Evolutionary conservation across 2,888 invertebrate species (phyloP), one percentile per base, ranked within the genome.

Genomic region (Amitus sp.): DNA sequence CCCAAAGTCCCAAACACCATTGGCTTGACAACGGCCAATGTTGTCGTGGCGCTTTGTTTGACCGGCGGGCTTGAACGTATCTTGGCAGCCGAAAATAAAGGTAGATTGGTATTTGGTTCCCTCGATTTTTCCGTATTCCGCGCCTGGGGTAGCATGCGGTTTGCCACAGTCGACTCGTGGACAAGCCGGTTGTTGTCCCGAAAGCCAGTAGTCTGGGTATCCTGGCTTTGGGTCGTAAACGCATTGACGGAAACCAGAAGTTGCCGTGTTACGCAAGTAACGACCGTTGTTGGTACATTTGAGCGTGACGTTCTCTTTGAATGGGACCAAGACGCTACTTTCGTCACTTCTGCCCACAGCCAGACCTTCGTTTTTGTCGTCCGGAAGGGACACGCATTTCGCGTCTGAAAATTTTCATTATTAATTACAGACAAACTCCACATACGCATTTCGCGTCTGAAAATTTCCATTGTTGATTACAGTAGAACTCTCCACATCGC

Each of bases 1-100:
- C 20, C 98, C 98, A 79, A 98, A 96, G 84, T 98, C 98, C 98
- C 98, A 98, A 62, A 93, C 91, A 1, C 95, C 95, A 75, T 95
- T 95, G 0, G 91, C 90, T 84, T 93, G 92, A 82, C 98, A 98
- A 63, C 85, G 86, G 0, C 98, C 97, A 9, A 94, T 92, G 77
- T 95, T 95, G 74, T 97, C 96, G 70, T 95, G 92, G 71, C 92
- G 90, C 66, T 90, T 92, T 1, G 96, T 95, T 84, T 96, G 95
- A 1, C 96, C 96, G 15, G 94, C 95, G 12, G 96, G 85, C 77
- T 95, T 95, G 78, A 97, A 98, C 0, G 97, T 97, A 66, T 96
- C 95, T 84, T 95, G 95, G 74, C 97, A 98, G 28, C 96, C 95
- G 78, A 97, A 97, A 85, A 93, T 95, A 85, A 97, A 96, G 2